Evolutionary conservation across 2,797 vertebrate genomes (phyloP).

Genomic region (Merluccius polli): DNA sequence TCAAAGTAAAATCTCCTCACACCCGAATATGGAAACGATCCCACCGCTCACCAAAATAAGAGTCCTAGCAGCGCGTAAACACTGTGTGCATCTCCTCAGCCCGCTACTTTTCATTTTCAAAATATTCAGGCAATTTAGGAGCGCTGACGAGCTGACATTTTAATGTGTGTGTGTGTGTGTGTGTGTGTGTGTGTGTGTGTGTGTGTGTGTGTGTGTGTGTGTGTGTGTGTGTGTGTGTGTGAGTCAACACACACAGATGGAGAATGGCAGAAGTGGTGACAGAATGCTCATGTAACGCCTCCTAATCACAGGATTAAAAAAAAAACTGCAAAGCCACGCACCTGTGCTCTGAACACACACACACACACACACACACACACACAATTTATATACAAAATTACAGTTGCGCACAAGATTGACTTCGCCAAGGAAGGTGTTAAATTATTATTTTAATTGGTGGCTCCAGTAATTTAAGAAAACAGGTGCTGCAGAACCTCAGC

Average conservation of each 20-base stretch:
- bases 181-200: too few species aligned
- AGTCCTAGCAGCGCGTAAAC: neutral
- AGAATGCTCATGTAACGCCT: constrained; percentile 71
- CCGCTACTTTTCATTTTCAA: too few species aligned
- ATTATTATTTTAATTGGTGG: neutral
- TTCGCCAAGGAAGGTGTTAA: neutral
- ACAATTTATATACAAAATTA: neutral
- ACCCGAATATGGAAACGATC: neutral
- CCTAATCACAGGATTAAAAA: constrained; percentile 64
- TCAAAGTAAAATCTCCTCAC: neutral
- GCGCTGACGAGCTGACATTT: too few species aligned
- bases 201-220: too few species aligned
- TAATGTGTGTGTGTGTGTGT: too few species aligned
- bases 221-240: neutral
- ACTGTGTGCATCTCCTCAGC: neutral
- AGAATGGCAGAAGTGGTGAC: constrained; percentile 53
- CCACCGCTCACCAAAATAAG: neutral
- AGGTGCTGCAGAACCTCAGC: neutral
- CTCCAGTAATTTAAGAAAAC: neutral
- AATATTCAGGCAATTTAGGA: too few species aligned
- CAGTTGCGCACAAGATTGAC: neutral
- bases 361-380: constrained; percentile 2
- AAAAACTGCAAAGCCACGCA: constrained; percentile 49
- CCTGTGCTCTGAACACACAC: constrained; percentile 41
- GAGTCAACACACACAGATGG: constrained; percentile 71